Base-by-base conservation (phyloP, 2,797 vertebrate genomes). In the Dryobates pubescens region DNA sequence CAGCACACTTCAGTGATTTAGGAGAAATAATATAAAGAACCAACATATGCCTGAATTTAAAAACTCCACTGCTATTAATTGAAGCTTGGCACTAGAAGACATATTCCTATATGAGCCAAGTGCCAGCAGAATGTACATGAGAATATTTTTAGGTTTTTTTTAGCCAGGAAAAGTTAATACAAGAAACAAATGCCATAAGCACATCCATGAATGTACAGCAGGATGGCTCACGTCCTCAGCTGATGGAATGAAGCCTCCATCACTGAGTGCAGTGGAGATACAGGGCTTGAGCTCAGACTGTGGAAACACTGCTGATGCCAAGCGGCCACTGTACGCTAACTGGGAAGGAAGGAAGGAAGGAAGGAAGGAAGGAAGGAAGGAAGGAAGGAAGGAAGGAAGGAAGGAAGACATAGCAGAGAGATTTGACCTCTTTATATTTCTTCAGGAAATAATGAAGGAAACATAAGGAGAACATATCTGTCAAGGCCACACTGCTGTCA, bases 81-180 rank as follows among this genome's bases (percentile, higher is more conserved):
- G 65, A 54, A 74, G 24, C 69, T 85, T 82, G 83, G 49, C 54
- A 73, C 79, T 75, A 78, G 62, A 62, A 84, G 74, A 86, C 36
- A 56, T 34, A 30, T 88, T 73, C 88, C 74, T 34, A 3, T n/a
- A 41, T 1, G 24, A 93, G 82, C 80, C 54, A 49, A 81, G 74
- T 83, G 27, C 79, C 45, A 61, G 80, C 54, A 81, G 73, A 90
- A 88, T 0, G 0, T 57, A 83, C 27, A 79, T 1, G 32, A 68
- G 68, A 86, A n/a, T 83, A 76, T 79, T 82, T 91, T 70, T 47
- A 71, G 26, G 19, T 61, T 34, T 61, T 34, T 61, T 76, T 82
- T 62, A 75, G 67, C 49, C 38, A 84, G 74, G 67, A 84, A 91
- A 89, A 85, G 43, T 67, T 88, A 90, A 86, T 74, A 62, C 13